Conservation (phyloP, 2,888 invertebrate species). For the Orthonychiurus folsomi region DNA sequence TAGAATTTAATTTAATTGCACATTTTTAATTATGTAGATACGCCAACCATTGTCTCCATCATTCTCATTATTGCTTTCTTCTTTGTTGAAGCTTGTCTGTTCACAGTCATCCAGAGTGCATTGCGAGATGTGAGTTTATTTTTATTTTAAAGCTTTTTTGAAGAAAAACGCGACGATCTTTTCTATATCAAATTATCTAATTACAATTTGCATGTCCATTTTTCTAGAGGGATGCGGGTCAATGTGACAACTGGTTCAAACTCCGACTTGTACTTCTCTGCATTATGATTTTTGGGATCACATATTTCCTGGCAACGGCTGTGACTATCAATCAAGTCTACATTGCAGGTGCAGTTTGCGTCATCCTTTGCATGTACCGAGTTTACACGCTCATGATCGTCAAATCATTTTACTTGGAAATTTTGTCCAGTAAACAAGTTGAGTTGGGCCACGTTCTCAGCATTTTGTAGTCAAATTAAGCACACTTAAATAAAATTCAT, state of each 20-base stretch:
- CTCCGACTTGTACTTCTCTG: conserved; percentile 8
- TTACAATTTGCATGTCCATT: background rate
- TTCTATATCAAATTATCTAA: background rate
- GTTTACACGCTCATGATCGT: conserved; percentile 11
- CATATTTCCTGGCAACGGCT: background rate
- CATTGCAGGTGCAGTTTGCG: conserved; percentile 4
- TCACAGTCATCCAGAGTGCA: conserved; percentile 7
- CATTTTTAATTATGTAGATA: conserved; percentile 5
- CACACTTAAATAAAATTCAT: too few relatives aligned
- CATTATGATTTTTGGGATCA: conserved; percentile 9
- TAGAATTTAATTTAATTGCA: background rate
- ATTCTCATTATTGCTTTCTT: conserved; percentile 11
- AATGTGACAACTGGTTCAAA: conserved; percentile 15
- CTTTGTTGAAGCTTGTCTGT: conserved; percentile 11
- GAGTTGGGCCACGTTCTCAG: background rate
- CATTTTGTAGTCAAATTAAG: too few relatives aligned
- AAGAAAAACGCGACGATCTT: background rate
- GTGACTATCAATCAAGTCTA: background rate
- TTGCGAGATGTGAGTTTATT: conserved; percentile 1
- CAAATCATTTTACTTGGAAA: conserved; percentile 5
- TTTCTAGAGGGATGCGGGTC: conserved; percentile 4
- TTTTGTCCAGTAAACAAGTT: background rate
- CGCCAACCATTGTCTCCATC: conserved; percentile 6
- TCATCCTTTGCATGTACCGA: conserved; percentile 4
- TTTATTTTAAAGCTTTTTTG: background rate